These are phyloP conservation scores for Eupithecia inturbata DNA, from an alignment of 2,888 invertebrate species.

Conservation along the genomic window DNA sequence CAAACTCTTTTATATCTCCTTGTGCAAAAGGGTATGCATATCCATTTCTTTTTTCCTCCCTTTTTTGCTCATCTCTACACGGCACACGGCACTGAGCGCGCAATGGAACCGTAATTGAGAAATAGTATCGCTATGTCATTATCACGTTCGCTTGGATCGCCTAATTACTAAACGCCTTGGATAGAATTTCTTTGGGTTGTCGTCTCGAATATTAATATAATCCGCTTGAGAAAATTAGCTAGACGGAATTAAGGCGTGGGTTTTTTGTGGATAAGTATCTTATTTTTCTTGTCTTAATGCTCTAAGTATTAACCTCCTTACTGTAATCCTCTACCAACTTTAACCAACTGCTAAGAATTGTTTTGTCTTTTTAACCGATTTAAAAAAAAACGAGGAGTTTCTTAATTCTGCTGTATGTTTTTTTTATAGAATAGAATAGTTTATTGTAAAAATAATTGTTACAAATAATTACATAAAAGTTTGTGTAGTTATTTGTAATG, in stretches of 20 bases:
- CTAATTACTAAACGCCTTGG: constrained; percentile 37
- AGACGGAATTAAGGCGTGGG: constrained; percentile 1
- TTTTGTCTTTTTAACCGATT: neutral
- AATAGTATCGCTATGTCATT: constrained; percentile 37
- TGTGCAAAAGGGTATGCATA: neutral
- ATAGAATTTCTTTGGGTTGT: constrained; percentile 17
- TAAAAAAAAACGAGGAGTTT: no score
- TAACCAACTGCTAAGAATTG: neutral
- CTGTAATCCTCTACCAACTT: neutral
- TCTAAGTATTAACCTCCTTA: neutral
- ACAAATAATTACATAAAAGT: no score
- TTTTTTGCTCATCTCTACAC: neutral
- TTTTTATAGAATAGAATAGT: no score
- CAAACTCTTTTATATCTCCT: neutral
- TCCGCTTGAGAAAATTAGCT: constrained; percentile 4
- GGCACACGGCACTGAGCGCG: constrained; percentile 25
- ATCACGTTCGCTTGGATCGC: constrained; percentile 39
- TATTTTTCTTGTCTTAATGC: neutral
- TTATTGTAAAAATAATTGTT: no score
- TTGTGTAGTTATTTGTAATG: no score
- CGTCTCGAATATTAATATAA: constrained; percentile 28
- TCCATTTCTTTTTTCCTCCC: neutral
- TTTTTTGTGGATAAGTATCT: constrained; percentile 2
- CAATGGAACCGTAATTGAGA: constrained; percentile 39
- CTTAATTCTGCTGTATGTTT: no score